A percentile compares a stretch with the other conserved stretches of the same genome.
These are phyloP conservation scores for Megaceryle maxima DNA, from an alignment of 2,113 vertebrate genomes.

Conservation along the genomic window DNA sequence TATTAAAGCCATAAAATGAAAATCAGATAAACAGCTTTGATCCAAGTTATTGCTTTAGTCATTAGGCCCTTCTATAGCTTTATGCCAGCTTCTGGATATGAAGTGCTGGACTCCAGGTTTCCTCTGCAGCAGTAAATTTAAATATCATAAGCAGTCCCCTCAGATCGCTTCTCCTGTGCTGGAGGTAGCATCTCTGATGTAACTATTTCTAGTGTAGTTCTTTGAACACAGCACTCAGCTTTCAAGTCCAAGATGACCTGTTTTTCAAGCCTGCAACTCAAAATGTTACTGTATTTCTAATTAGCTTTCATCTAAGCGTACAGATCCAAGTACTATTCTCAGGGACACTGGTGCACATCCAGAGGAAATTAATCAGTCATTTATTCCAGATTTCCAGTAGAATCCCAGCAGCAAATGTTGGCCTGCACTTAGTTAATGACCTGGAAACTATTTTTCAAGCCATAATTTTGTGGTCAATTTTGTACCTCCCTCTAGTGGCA, in stretches of 20 bases:
- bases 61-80: not conserved
- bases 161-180: not conserved
- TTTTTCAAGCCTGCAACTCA: not conserved
- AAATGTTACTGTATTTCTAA: not conserved
- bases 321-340: not conserved
- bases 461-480: not conserved
- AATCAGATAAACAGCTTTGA: conserved; percentile 39
- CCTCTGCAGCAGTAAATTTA: not conserved
- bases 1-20: not conserved
- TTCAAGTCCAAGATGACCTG: not conserved
- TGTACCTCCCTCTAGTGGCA: conserved; percentile 11
- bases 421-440: not conserved
- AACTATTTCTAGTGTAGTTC: not conserved
- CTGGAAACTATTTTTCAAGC: conserved; percentile 22
- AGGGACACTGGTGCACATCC: not conserved
- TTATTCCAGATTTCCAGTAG: conserved; percentile 14
- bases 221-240: not conserved
- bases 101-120: not conserved
- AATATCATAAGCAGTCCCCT: not conserved
- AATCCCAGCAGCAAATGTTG: not conserved
- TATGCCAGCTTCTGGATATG: conserved; percentile 6
- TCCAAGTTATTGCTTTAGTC: conserved; percentile 26
- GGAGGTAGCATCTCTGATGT: not conserved
- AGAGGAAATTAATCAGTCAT: conserved; percentile 12
- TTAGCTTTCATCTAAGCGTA: not conserved